These are phyloP conservation scores for Epiperipatus broadwayi DNA, from an alignment of 2,888 invertebrate genomes.

Conservation along the genomic window DNA sequence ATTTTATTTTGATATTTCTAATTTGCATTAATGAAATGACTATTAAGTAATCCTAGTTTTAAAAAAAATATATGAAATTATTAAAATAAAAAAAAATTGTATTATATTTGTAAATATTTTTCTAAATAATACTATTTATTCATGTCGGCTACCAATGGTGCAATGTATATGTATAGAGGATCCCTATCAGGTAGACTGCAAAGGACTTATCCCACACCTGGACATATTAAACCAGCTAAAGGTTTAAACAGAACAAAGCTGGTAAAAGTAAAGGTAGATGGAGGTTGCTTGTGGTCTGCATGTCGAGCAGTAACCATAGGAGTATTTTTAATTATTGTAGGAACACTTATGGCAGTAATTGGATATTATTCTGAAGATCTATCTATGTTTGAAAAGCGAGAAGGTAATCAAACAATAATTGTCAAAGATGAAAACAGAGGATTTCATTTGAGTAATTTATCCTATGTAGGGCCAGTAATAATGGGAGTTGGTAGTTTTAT, in stretches of 20 bases:
- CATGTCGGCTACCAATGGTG: no score
- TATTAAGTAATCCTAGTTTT: no score
- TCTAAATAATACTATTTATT: no score
- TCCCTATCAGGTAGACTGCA: background rate
- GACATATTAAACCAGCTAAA: no score
- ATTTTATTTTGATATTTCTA: no score
- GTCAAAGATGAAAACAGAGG: conserved; percentile 21
- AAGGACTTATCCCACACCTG: background rate
- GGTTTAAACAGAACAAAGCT: conserved; percentile 4
- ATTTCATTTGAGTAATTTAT: conserved; percentile 19
- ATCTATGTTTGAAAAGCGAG: conserved; percentile 18
- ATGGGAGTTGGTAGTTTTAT: conserved; percentile 35
- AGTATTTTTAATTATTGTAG: conserved; percentile 22
- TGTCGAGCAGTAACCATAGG: conserved; percentile 25
- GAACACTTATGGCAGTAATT: conserved; percentile 23
- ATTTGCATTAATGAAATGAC: no score
- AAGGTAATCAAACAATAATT: conserved; percentile 20
- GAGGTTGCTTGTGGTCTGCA: conserved; percentile 22
- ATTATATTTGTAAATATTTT: no score
- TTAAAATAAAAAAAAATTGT: no score
- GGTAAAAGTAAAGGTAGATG: background rate
- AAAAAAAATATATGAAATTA: no score
- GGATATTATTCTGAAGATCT: conserved; percentile 24
- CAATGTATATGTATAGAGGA: background rate
- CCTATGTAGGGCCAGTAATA: conserved; percentile 32